These are phyloP conservation scores for Bembecia ichneumoniformis DNA, from an alignment of 2,888 invertebrate genomes.

Conservation along the genomic window DNA sequence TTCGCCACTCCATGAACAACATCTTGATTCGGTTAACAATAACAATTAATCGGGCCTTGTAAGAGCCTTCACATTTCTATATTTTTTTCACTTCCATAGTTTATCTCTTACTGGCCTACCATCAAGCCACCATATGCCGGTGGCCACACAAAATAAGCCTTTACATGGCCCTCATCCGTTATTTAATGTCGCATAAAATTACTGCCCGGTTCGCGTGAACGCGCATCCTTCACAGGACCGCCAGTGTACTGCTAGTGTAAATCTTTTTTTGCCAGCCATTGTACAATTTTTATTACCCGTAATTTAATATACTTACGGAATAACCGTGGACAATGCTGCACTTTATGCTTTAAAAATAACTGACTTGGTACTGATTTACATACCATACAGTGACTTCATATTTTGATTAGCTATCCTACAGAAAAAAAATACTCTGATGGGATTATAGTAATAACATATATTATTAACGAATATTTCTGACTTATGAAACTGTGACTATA, in stretches of 20 bases:
- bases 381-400: slow-evolving; percentile 13
- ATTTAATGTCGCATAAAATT: slow-evolving; percentile 47
- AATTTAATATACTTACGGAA: slow-evolving; percentile 58
- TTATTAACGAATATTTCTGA: too few relatives aligned
- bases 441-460: too few relatives aligned
- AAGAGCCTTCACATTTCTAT: too few relatives aligned
- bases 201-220: slow-evolving; percentile 24
- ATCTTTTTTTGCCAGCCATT: slow-evolving; percentile 29
- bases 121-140: slow-evolving; percentile 8
- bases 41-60: too few relatives aligned
- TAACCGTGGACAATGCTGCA: slow-evolving; percentile 36
- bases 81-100: too few relatives aligned
- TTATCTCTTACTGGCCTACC: background rate
- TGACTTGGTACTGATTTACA: slow-evolving; percentile 16
- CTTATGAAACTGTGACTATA: too few relatives aligned
- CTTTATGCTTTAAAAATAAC: slow-evolving; percentile 34
- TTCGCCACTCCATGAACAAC: too few relatives aligned
- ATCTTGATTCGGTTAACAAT: too few relatives aligned
- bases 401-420: too few relatives aligned
- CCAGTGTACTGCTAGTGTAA: slow-evolving; percentile 15
- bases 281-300: slow-evolving; percentile 44
- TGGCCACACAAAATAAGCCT: slow-evolving; percentile 14
- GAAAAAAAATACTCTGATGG: too few relatives aligned
- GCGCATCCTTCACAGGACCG: slow-evolving; percentile 26
- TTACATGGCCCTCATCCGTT: slow-evolving; percentile 25